Base-by-base conservation (phyloP, 2,113 vertebrate genomes). In the Antigone vipio region DNA sequence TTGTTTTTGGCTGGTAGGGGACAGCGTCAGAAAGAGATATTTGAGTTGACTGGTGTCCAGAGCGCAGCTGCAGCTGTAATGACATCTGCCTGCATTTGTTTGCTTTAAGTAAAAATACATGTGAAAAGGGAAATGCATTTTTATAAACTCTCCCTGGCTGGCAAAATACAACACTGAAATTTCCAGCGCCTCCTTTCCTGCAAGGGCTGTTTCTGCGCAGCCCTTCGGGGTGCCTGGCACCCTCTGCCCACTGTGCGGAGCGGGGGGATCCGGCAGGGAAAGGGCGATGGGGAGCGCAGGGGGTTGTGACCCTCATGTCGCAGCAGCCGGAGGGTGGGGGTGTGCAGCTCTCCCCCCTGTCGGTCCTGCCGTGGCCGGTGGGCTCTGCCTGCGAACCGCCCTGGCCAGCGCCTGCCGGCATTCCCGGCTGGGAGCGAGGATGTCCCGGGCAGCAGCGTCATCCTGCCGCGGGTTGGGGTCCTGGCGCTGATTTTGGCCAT, bases 41-140 rank as follows among this genome's bases (percentile, higher is more conserved):
- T 97, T 91, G 71, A 91, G 88, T 78, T 96, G 96, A 92, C 49
- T 88, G 69, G 64, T 71, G 76, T 95, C 96, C 79, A 86, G 76
- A 82, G 64, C 1, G 0, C 90, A 96, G 95, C 95, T 96, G 92
- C 87, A 87, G 77, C 88, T 88, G 78, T 49, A 82, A 85, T 74
- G 95, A 96, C 93, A 93, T 96, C 93, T 96, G 95, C 86, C 82
- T 87, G 63, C 66, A 13, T 84, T 93, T 97, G 87, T 97, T 95
- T 96, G 78, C 82, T 91, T 96, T 85, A 83, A 72, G 94, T 82
- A 56, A 85, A 95, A 90, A 60, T 91, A 91, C 68, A 32, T 35
- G 71, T 85, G 77, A 85, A 91, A 89, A 34, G 60, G 76, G 66
- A 95, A 85, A 80, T 55, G 59, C 53, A 9, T 59, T 86, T 84